phyloP scores from a whole-genome alignment of 1,140 invertebrate species.

The Brachionus calyciflorus region DNA sequence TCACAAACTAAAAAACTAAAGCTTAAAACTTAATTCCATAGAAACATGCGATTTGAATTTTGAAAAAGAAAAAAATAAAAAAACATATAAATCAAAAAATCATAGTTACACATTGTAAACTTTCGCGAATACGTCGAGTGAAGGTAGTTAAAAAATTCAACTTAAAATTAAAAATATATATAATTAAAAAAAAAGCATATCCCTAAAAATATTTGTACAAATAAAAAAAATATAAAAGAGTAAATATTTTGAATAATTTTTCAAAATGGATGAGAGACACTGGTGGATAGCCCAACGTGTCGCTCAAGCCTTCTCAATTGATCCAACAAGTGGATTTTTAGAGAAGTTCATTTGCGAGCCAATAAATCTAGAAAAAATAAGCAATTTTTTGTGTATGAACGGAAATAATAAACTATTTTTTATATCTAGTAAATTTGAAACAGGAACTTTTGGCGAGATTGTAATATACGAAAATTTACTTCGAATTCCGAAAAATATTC shows the following conservation, averaged over 20 bases:
- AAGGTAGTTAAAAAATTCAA: background rate
- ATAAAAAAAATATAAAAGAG: too few relatives aligned
- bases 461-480: constrained; percentile 56
- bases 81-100: constrained; percentile 13
- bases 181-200: background rate
- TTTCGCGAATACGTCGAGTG: background rate
- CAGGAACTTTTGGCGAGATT: constrained; percentile 51
- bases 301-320: constrained; percentile 59
- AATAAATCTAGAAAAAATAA: constrained; percentile 54
- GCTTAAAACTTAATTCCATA: constrained; percentile 33
- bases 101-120: constrained; percentile 33
- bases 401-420: constrained; percentile 59
- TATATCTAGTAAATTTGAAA: constrained; percentile 55
- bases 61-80: constrained; percentile 11
- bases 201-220: background rate
- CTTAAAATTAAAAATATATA: constrained; percentile 5
- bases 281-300: constrained; percentile 61
- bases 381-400: constrained; percentile 55
- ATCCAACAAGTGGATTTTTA: constrained; percentile 54
- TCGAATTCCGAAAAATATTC: constrained; percentile 52
- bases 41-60: constrained; percentile 14
- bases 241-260: background rate
- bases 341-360: constrained; percentile 59
- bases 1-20: too few relatives aligned
- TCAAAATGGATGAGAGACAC: constrained; percentile 59